A percentile compares a stretch with the other conserved stretches of the same genome.
Evolutionary conservation across 2,888 invertebrate genomes (phyloP).

Genomic region (Nineta flava): DNA sequence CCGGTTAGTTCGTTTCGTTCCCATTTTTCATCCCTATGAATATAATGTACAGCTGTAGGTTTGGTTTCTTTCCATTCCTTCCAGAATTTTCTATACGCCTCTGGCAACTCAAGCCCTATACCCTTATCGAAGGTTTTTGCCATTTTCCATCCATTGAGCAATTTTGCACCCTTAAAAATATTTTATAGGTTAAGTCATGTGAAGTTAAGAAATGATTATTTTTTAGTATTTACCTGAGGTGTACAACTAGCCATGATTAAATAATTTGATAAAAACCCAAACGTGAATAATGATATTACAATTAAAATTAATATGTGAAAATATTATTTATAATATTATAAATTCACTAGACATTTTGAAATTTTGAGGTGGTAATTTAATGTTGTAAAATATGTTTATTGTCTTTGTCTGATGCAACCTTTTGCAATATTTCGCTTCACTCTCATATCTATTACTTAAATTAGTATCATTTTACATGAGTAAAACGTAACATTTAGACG

Average conservation of each 20-base stretch:
- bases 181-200: background rate
- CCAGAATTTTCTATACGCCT: conserved; percentile 74
- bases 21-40: conserved; percentile 58
- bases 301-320: too few species aligned
- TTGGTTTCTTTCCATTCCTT: conserved; percentile 61
- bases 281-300: too few species aligned
- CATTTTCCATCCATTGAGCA: conserved; percentile 29
- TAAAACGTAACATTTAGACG: too few species aligned
- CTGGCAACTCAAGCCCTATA: conserved; percentile 51
- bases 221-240: conserved; percentile 19
- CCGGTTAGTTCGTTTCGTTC: conserved; percentile 56
- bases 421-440: too few species aligned
- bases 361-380: background rate
- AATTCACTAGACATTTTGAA: background rate
- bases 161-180: conserved; percentile 6
- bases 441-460: too few species aligned
- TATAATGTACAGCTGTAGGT: conserved; percentile 47
- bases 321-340: too few species aligned
- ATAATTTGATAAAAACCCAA: conserved; percentile 9
- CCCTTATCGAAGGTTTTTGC: conserved; percentile 42
- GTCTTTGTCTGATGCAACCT: too few species aligned
- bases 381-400: too few species aligned
- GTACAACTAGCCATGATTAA: conserved; percentile 23
- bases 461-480: too few species aligned
- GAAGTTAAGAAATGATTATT: background rate